Percentiles rank a stretch among this genome's conserved stretches.
Evolutionary conservation across 2,888 invertebrate species (phyloP).

Genomic region (Metallyticus violacea): DNA sequence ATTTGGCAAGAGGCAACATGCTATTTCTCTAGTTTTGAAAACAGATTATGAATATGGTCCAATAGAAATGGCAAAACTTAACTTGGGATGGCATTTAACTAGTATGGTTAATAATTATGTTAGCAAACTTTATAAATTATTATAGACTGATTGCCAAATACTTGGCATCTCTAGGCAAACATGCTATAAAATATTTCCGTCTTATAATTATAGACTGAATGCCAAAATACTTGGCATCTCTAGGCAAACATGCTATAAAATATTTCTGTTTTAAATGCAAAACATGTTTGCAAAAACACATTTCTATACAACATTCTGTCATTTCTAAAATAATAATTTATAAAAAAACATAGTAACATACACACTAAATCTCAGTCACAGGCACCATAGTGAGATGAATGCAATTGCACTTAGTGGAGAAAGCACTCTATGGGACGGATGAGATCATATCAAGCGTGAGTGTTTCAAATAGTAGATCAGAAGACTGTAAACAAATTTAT

Average conservation of each 20-base stretch:
- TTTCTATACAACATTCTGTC: neutral
- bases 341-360: neutral
- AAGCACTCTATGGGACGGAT: neutral
- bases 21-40: too few species aligned
- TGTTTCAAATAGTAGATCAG: slow-evolving; percentile 83
- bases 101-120: neutral
- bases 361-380: neutral
- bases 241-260: neutral
- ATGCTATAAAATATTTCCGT: too few species aligned
- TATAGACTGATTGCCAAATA: neutral
- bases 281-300: neutral
- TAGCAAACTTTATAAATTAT: neutral
- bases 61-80: neutral
- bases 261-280: too few species aligned
- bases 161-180: neutral
- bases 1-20: neutral
- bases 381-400: neutral
- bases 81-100: neutral
- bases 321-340: neutral
- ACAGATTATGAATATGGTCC: neutral
- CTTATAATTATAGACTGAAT: neutral
- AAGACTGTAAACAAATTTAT: slow-evolving; percentile 82
- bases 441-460: slow-evolving; percentile 73
- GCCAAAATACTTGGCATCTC: neutral
- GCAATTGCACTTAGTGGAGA: neutral